Evolutionary conservation across 1,140 invertebrate genomes (phyloP).

Genomic region (Megathymus violae): DNA sequence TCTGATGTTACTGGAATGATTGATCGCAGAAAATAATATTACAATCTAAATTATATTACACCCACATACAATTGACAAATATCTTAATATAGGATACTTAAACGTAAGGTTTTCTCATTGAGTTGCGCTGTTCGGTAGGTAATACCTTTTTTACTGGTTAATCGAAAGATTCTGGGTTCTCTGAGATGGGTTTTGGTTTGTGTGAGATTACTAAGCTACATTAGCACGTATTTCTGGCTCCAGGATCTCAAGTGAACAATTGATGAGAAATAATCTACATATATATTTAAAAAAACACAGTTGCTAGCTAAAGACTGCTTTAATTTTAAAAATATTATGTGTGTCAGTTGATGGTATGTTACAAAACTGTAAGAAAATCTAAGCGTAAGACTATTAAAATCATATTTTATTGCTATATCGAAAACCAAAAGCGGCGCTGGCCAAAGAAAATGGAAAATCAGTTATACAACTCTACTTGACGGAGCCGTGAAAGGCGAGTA

Average conservation of each 20-base stretch:
- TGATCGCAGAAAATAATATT: conserved; percentile 11
- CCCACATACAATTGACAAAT: neutral
- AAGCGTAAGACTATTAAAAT: neutral
- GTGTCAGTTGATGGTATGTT: neutral
- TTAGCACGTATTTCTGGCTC: too few relatives aligned
- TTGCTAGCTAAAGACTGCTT: too few relatives aligned
- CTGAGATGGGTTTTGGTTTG: too few relatives aligned
- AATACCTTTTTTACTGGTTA: too few relatives aligned
- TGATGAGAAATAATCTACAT: too few relatives aligned
- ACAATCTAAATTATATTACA: conserved; percentile 14
- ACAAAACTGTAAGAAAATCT: neutral
- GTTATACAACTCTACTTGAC: conserved; percentile 80
- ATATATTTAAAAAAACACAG: too few relatives aligned
- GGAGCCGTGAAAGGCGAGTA: conserved; percentile 76
- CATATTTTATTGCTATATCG: conserved; percentile 13
- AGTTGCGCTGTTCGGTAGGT: too few relatives aligned
- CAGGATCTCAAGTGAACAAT: too few relatives aligned
- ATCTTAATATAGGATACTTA: neutral
- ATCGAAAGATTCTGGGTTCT: too few relatives aligned
- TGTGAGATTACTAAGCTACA: too few relatives aligned
- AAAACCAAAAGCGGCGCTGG: conserved; percentile 23
- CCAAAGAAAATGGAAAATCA: conserved; percentile 76
- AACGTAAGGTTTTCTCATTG: too few relatives aligned
- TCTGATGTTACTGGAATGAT: conserved; percentile 6
- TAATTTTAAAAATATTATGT: neutral